phyloP scores from a whole-genome alignment of 2,888 invertebrate genomes.

The Chloroclysta siterata region DNA sequence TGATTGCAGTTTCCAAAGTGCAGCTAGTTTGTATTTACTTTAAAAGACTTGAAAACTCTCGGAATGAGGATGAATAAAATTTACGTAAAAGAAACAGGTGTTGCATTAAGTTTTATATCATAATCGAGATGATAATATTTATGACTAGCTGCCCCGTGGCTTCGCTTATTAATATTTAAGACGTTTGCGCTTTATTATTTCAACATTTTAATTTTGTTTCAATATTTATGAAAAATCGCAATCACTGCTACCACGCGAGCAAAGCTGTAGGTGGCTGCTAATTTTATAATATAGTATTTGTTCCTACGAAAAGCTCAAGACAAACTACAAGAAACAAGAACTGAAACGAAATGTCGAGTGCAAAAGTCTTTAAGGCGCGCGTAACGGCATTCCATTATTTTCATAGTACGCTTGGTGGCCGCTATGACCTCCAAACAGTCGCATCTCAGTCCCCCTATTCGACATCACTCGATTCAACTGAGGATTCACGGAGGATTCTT shows the following conservation, averaged over 20 bases:
- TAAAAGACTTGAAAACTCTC: neutral
- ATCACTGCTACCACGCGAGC: too few species aligned
- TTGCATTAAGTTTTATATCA: too few species aligned
- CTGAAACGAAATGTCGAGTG: slow-evolving; percentile 49
- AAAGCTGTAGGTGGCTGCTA: neutral
- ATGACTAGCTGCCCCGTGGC: too few species aligned
- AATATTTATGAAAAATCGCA: too few species aligned
- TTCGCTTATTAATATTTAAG: too few species aligned
- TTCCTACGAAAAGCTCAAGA: slow-evolving; percentile 19
- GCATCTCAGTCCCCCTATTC: too few species aligned
- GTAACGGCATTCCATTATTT: slow-evolving; percentile 72
- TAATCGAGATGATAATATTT: too few species aligned
- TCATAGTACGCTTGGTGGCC: slow-evolving; percentile 73
- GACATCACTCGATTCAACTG: too few species aligned
- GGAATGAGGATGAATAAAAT: neutral
- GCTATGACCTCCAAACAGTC: slow-evolving; percentile 15
- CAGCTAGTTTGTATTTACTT: slow-evolving; percentile 18
- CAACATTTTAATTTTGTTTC: too few species aligned
- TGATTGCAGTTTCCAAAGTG: slow-evolving; percentile 36
- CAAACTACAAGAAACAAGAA: slow-evolving; percentile 45
- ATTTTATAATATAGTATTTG: neutral
- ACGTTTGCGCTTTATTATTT: too few species aligned
- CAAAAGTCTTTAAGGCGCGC: slow-evolving; percentile 70
- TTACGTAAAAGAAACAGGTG: too few species aligned
- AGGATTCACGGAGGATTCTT: too few species aligned